phyloP scores from a whole-genome alignment of 1,140 invertebrate genomes.

The Heliconius hewitsoni region DNA sequence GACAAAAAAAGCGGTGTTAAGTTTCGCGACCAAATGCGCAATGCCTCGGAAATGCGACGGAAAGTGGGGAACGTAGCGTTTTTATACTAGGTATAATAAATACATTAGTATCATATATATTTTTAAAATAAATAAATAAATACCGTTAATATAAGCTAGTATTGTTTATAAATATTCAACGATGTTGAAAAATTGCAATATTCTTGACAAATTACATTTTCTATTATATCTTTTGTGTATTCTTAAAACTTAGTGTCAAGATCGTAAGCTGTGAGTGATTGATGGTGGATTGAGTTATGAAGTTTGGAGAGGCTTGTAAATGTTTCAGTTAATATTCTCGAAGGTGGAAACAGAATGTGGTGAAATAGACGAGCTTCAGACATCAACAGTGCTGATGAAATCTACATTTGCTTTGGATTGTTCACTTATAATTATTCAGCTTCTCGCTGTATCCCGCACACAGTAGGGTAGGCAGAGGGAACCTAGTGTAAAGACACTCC shows the following conservation, averaged over 20 bases:
- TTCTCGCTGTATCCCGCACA: too few relatives aligned
- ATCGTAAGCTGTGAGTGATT: constrained; percentile 9
- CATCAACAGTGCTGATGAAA: constrained; percentile 9
- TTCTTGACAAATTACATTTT: background rate
- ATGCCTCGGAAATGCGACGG: too few relatives aligned
- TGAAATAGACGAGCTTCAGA: background rate
- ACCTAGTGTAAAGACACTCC: too few relatives aligned
- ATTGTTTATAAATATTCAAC: constrained; percentile 1
- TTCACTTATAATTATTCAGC: background rate
- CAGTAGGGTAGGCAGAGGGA: too few relatives aligned
- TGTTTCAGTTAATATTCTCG: background rate
- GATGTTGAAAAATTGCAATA: background rate
- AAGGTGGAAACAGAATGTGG: constrained; percentile 1
- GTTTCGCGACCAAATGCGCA: too few relatives aligned
- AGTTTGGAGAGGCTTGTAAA: background rate
- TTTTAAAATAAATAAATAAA: too few relatives aligned
- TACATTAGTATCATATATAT: too few relatives aligned
- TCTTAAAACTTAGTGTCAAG: background rate
- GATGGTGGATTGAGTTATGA: constrained; percentile 2
- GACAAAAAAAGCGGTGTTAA: too few relatives aligned
- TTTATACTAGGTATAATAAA: too few relatives aligned
- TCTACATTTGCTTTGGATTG: background rate
- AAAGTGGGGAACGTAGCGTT: too few relatives aligned
- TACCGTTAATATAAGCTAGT: too few relatives aligned
- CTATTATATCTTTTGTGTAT: constrained; percentile 16